These are phyloP conservation scores for Musca domestica DNA, from an alignment of 1,140 invertebrate genomes.

Conservation along the genomic window DNA sequence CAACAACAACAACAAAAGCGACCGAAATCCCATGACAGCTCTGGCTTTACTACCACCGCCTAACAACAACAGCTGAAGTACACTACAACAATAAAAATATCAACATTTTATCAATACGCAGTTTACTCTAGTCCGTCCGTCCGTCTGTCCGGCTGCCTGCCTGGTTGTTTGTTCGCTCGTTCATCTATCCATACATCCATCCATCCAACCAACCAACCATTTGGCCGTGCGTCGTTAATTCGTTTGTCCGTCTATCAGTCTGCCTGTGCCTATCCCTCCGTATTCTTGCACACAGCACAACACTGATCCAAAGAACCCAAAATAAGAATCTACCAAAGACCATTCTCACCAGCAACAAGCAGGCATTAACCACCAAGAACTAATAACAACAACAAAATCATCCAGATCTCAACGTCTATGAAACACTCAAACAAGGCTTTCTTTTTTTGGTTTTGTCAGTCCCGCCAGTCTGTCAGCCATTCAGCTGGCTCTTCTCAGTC, in stretches of 20 bases:
- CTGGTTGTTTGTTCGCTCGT: no score
- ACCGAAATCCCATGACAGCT: slow-evolving; percentile 3
- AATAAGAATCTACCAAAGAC: slow-evolving; percentile 6
- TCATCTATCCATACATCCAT: no score
- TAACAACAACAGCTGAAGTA: slow-evolving; percentile 5
- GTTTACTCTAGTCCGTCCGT: not conserved
- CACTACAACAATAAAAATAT: slow-evolving; percentile 15
- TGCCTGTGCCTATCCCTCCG: not conserved
- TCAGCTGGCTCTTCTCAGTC: not conserved
- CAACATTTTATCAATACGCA: slow-evolving; percentile 20
- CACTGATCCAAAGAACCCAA: not conserved
- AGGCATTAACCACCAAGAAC: no score
- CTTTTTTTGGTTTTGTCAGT: no score
- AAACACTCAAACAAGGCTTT: no score
- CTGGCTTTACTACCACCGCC: not conserved
- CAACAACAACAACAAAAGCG: slow-evolving; percentile 5
- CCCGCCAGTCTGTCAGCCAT: no score
- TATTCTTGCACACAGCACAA: not conserved
- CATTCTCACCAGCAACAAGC: slow-evolving; percentile 5
- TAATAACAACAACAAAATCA: slow-evolving; percentile 10
- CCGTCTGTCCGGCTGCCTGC: not conserved
- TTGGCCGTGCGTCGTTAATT: no score
- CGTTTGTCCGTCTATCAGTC: no score
- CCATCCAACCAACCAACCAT: no score
- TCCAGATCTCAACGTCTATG: not conserved